Evolutionary conservation across 2,113 vertebrate species (phyloP).

Genomic region (Carlito syrichta): DNA sequence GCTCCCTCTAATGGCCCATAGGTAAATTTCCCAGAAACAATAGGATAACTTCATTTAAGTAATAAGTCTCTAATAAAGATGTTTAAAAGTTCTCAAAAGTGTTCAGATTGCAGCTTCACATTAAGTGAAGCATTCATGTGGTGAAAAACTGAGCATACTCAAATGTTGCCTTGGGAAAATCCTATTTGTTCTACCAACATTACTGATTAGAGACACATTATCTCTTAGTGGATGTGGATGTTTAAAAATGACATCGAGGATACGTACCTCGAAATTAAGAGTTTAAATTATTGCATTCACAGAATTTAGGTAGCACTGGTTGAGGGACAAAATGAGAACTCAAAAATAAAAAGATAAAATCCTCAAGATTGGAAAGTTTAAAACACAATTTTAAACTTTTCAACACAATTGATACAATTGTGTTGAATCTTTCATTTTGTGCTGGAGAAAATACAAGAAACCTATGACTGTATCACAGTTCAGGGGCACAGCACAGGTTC

Average conservation of each 20-base stretch:
- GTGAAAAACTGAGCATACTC: rapidly evolving
- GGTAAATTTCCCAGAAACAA: background rate
- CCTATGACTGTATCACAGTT: background rate
- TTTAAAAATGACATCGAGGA: background rate
- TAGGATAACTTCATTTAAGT: background rate
- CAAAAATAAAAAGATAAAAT: background rate
- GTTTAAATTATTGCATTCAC: background rate
- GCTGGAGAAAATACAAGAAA: background rate
- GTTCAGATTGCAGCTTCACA: background rate
- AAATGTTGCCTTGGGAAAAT: too few species aligned
- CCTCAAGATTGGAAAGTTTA: background rate
- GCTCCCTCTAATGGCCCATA: slow-evolving; percentile 57
- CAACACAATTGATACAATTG: background rate
- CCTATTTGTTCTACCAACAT: background rate
- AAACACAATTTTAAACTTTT: slow-evolving; percentile 4
- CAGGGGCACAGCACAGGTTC: background rate
- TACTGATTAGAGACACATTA: background rate
- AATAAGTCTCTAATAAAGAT: background rate
- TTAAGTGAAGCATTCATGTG: rapidly evolving
- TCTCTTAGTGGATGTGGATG: background rate
- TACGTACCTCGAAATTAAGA: background rate
- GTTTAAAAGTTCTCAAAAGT: background rate
- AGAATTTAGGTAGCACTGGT: background rate
- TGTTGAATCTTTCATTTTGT: background rate
- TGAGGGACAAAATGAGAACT: background rate